Conservation (phyloP, 2,888 invertebrate genomes). For the Chalcosyrphus nemorum region DNA sequence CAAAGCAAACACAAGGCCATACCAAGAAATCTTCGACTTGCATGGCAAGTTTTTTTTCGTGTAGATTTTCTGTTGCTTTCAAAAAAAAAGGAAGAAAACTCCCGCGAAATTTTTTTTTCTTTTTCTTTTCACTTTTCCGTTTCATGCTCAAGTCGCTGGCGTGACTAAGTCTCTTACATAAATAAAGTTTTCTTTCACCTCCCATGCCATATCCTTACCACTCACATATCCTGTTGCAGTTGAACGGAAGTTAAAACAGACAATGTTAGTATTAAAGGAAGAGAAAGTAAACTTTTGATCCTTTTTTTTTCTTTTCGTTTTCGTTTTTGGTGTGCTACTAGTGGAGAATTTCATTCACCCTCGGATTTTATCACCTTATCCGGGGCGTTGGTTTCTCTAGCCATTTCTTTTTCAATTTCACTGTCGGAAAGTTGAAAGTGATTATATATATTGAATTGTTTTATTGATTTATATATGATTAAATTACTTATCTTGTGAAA, state of each 20-base stretch:
- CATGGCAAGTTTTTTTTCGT: neutral
- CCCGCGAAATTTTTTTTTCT: neutral
- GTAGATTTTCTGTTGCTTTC: neutral
- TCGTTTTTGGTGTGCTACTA: neutral
- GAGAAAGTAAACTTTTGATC: slow-evolving; percentile 6
- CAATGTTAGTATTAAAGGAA: slow-evolving; percentile 8
- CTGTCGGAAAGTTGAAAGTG: neutral
- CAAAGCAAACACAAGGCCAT: neutral
- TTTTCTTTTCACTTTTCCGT: slow-evolving; percentile 25
- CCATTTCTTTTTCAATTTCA: neutral
- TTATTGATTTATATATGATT: neutral
- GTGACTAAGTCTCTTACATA: slow-evolving; percentile 25
- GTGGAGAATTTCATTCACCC: neutral
- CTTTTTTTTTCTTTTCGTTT: neutral
- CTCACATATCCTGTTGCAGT: slow-evolving; percentile 42
- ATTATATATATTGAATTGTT: neutral
- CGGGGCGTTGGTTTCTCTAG: neutral
- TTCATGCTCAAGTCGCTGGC: slow-evolving; percentile 26
- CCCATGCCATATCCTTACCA: slow-evolving; percentile 6
- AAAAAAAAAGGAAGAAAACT: neutral
- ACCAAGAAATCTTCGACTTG: neutral
- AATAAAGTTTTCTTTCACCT: slow-evolving; percentile 37
- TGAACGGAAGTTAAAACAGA: slow-evolving; percentile 24
- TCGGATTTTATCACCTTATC: neutral
- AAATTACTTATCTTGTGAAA: neutral